These are phyloP conservation scores for Sebastes nivosus DNA, from an alignment of 2,797 vertebrate genomes.

Conservation along the genomic window DNA sequence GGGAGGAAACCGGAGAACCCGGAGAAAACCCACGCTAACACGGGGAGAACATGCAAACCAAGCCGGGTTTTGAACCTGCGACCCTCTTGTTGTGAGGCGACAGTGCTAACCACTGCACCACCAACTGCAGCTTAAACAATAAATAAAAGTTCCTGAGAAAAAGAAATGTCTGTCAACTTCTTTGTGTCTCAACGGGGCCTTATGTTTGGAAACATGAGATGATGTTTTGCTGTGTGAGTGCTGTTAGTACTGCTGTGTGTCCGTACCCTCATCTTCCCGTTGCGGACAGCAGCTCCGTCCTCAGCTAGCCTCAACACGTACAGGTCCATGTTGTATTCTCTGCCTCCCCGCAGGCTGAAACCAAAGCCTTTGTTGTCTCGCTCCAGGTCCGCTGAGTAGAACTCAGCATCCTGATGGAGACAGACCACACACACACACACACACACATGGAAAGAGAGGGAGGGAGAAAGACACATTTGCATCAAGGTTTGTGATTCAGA, in stretches of 20 bases:
- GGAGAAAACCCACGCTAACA: too few relatives aligned
- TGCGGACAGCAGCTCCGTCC: constrained; percentile 94
- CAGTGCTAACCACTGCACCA: too few relatives aligned
- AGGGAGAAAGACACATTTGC: constrained; percentile 26
- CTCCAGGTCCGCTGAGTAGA: constrained; percentile 97
- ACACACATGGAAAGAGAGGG: background rate
- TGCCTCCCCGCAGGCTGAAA: constrained; percentile 96
- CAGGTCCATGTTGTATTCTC: constrained; percentile 99
- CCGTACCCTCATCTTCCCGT: constrained; percentile 96
- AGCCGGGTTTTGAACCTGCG: too few relatives aligned
- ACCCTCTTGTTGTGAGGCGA: too few relatives aligned
- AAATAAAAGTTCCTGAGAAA: background rate
- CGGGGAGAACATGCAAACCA: too few relatives aligned
- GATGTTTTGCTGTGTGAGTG: background rate
- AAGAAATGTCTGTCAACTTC: background rate
- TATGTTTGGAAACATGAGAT: background rate
- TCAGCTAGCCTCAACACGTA: constrained; percentile 96
- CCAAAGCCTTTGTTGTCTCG: constrained; percentile 97
- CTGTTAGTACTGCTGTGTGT: background rate
- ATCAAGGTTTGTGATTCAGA: constrained; percentile 62
- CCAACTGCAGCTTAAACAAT: background rate
- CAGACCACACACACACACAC: background rate
- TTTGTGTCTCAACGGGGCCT: background rate
- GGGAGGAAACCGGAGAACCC: too few relatives aligned
- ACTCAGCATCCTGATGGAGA: constrained; percentile 88